Evolutionary conservation across 2,113 vertebrate species (phyloP).

Genomic region (Mirza zaza): DNA sequence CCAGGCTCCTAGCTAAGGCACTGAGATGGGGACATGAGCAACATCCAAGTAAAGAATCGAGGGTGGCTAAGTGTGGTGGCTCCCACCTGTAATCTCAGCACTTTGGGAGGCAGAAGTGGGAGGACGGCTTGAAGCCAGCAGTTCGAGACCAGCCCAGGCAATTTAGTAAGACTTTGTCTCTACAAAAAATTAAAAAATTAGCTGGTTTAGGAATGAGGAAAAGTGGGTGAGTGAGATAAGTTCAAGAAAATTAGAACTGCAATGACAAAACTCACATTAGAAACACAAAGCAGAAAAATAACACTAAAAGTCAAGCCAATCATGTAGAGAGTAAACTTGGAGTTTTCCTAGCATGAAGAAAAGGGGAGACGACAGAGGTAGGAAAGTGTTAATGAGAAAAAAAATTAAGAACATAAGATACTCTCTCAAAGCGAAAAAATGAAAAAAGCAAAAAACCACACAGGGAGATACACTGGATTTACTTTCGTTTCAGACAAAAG

Average conservation of each 20-base stretch:
- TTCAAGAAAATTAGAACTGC: not conserved
- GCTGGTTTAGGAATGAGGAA: not conserved
- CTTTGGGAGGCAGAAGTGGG: too few relatives aligned
- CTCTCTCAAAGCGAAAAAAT: not conserved
- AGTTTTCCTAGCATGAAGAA: not conserved
- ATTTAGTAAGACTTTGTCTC: too few relatives aligned
- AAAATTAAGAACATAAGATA: not conserved
- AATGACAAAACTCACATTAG: not conserved
- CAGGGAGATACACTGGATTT: not conserved
- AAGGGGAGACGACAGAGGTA: not conserved
- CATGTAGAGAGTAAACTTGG: not conserved
- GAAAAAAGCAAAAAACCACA: too few relatives aligned
- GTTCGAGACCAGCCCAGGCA: too few relatives aligned
- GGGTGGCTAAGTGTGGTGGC: too few relatives aligned
- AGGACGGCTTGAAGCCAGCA: too few relatives aligned
- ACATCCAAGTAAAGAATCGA: not conserved
- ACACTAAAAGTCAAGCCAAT: not conserved
- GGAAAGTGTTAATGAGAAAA: not conserved
- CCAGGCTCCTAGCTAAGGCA: not conserved
- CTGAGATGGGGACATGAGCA: not conserved
- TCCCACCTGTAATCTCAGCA: too few relatives aligned
- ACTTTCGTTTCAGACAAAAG: slow-evolving; percentile 5
- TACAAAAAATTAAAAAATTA: too few relatives aligned
- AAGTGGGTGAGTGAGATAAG: not conserved
- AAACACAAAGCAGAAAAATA: slow-evolving; percentile 6